Conservation (phyloP, 2,797 vertebrate genomes). For the Sandelia bainsii region DNA sequence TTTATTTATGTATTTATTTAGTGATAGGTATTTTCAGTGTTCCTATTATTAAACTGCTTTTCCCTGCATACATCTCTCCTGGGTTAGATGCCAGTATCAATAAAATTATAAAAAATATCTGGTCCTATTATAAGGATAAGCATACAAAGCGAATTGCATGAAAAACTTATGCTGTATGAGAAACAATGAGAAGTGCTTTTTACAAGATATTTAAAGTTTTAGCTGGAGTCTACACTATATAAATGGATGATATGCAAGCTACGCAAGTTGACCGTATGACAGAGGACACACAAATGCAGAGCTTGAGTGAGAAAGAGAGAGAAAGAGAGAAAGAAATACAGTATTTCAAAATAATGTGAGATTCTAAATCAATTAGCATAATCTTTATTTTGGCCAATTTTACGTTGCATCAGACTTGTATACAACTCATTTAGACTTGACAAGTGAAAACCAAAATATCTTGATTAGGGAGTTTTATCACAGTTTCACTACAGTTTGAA, state of each 20-base stretch:
- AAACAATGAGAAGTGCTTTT: slow-evolving; percentile 1
- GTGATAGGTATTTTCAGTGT: neutral
- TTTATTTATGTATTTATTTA: slow-evolving; percentile 13
- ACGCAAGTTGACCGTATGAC: slow-evolving; percentile 66
- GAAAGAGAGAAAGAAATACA: neutral
- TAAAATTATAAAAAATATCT: neutral
- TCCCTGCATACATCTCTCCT: neutral
- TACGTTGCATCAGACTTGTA: neutral
- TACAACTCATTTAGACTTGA: neutral
- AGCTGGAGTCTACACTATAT: slow-evolving; percentile 45
- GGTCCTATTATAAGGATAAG: slow-evolving; percentile 7
- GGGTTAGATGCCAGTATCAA: neutral
- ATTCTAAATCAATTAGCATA: neutral
- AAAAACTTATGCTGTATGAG: neutral
- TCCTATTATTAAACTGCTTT: neutral
- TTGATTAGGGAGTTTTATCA: neutral
- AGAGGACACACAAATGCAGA: slow-evolving; percentile 41
- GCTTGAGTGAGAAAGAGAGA: slow-evolving; percentile 6
- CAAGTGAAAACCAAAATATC: neutral
- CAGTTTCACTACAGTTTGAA: neutral
- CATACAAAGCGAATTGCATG: neutral
- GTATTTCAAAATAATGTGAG: too few relatives aligned
- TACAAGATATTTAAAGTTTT: too few relatives aligned
- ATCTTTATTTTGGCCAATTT: neutral
- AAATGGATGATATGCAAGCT: slow-evolving; percentile 80